Base-by-base conservation (phyloP, 2,797 vertebrate genomes). In the Dendrocincla tyrannina region DNA sequence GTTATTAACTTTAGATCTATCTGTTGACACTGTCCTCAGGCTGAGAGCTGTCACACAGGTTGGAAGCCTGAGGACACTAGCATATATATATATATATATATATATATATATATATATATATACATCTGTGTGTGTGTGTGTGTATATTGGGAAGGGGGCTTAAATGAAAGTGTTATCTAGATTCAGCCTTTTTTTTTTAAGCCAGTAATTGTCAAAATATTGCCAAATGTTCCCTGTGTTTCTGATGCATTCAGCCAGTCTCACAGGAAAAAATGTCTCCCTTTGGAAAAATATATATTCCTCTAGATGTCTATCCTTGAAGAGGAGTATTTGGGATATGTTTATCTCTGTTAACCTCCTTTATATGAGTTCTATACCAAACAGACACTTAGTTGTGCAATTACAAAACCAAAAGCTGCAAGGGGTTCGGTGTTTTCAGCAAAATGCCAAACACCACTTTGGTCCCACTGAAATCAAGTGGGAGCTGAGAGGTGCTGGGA, bases 141-240 rank as follows among this genome's bases (percentile, higher is more conserved):
- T 68, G 44, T 70, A 12, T 44, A 60, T 19, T 33, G 49, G 25
- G 17, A 22, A 42, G 20, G 18, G 10, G 32, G 23, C 3, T 22
- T 66, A 67, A 94, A 81, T 72, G 55, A 91, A 93, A 88, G 70
- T 88, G 75, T 66, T 85, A 73, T 55, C 37, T 89, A 88, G 11
- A 68, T 74, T 74, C 59, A 47, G 49, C 9, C 24, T 68, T 44
- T 42, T 42, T 44, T 44, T 44, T 68, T 67, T 68, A 42, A 42
- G 85, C 24, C 46, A 86, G 28, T 3, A 32, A 70, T 89, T 95
- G 59, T 87, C 84, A 95, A 96, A 94, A 73, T 60, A 78, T 28
- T 33, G 89, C 42, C 64, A 72, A 91, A 77, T 74, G 14, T n/a
- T 77, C 32, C 39, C 11, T 33, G 14, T 74, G 49, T 41, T 76